Evolutionary conservation across 1,140 invertebrate genomes (phyloP).

Genomic region (Linepithema humile): DNA sequence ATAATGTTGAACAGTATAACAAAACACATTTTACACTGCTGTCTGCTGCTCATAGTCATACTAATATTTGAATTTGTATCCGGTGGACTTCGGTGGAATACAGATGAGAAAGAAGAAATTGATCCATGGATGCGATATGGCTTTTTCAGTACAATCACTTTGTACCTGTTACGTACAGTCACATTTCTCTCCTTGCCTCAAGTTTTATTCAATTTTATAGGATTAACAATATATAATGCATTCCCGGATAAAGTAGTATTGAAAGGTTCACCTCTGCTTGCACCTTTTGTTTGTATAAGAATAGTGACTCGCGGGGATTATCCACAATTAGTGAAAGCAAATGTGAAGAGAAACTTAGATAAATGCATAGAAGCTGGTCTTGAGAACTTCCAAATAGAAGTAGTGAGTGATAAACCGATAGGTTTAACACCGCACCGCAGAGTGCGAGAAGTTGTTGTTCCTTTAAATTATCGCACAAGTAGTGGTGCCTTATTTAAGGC

Average conservation of each 20-base stretch:
- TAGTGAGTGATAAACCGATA: constrained; percentile 96
- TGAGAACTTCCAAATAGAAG: constrained; percentile 98
- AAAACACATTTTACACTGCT: constrained; percentile 92
- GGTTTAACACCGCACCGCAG: constrained; percentile 89
- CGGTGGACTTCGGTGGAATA: constrained; percentile 90
- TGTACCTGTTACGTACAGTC: constrained; percentile 92
- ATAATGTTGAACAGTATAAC: constrained; percentile 87
- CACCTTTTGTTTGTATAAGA: constrained; percentile 97
- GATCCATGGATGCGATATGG: constrained; percentile 94
- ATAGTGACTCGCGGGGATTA: constrained; percentile 98
- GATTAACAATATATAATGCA: constrained; percentile 96
- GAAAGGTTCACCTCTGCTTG: constrained; percentile 94
- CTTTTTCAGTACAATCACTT: constrained; percentile 87
- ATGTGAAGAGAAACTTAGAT: constrained; percentile 95
- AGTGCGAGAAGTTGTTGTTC: constrained; percentile 94
- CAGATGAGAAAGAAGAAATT: constrained; percentile 86
- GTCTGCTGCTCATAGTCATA: constrained; percentile 90
- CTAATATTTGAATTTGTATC: constrained; percentile 91
- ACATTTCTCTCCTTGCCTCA: constrained; percentile 95
- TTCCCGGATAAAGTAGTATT: constrained; percentile 97
- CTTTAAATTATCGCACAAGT: constrained; percentile 93
- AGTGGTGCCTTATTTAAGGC: constrained; percentile 98
- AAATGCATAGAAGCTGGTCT: constrained; percentile 95
- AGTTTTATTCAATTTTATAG: constrained; percentile 96
- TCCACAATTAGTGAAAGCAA: constrained; percentile 95